phyloP scores from a whole-genome alignment of 2,797 vertebrate species.

The Ptychobarbus kaznakovi region DNA sequence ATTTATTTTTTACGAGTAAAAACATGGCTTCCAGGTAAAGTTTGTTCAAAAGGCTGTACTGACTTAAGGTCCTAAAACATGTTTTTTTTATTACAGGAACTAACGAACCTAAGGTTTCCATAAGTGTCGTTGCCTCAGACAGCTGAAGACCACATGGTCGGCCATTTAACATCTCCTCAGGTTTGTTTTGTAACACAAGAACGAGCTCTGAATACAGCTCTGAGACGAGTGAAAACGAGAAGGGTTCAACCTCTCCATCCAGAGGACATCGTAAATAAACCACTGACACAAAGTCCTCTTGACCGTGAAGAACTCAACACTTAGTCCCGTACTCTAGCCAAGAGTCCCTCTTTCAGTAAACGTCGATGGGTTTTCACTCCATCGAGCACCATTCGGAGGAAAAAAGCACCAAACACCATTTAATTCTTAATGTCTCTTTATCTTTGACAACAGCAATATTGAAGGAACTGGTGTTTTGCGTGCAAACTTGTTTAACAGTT shows the following conservation, averaged over 20 bases:
- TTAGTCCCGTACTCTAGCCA: neutral
- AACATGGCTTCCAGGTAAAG: neutral
- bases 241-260: constrained; percentile 3
- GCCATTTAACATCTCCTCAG: neutral
- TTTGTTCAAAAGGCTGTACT: neutral
- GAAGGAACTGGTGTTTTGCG: neutral
- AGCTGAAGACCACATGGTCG: constrained; percentile 1
- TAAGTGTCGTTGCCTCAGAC: neutral
- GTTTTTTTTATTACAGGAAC: neutral
- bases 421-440: constrained; percentile 13
- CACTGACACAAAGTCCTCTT: neutral
- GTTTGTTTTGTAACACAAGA: constrained; percentile 23
- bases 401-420: neutral
- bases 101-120: neutral
- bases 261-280: neutral
- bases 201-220: neutral
- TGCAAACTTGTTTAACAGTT: constrained; percentile 13
- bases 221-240: constrained; percentile 1
- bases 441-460: constrained; percentile 10
- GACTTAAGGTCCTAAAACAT: neutral
- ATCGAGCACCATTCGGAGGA: neutral
- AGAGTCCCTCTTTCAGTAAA: neutral
- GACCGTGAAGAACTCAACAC: neutral
- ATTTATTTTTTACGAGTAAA: neutral
- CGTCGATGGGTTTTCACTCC: no score